Evolutionary conservation across 2,888 invertebrate species (phyloP).

Genomic region (Parapristionchus giblindavisi): DNA sequence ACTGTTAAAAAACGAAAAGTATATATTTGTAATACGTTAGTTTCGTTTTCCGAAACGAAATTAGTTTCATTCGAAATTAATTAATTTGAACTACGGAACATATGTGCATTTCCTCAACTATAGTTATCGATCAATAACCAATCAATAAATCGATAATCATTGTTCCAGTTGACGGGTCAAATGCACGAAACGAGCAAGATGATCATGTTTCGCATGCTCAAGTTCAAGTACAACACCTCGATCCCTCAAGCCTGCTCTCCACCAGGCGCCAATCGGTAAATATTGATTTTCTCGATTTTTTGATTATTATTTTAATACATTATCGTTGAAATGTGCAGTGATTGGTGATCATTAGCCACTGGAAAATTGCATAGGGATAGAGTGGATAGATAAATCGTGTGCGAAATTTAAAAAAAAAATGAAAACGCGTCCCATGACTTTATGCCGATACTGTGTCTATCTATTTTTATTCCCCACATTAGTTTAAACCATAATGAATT

Average conservation of each 20-base stretch:
- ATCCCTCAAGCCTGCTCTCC: constrained; percentile 28
- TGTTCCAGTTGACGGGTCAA: constrained; percentile 49
- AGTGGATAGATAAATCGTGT: too few species aligned
- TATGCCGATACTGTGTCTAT: too few species aligned
- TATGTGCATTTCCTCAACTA: not conserved
- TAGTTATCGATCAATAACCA: not conserved
- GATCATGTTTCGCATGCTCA: constrained; percentile 57
- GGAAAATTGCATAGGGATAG: too few species aligned
- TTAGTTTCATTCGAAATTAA: not conserved
- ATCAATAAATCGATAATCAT: not conserved
- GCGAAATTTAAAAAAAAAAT: too few species aligned
- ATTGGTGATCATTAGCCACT: too few species aligned
- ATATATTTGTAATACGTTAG: not conserved
- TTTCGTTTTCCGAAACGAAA: not conserved
- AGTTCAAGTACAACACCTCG: constrained; percentile 20
- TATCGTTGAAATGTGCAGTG: too few species aligned
- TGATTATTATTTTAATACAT: not conserved
- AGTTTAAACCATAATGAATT: too few species aligned
- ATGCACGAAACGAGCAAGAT: constrained; percentile 54
- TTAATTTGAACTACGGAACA: not conserved
- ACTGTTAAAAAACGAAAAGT: not conserved
- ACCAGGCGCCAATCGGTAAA: constrained; percentile 10
- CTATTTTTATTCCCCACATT: too few species aligned
- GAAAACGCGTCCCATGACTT: too few species aligned
- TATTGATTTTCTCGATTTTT: not conserved